These are phyloP conservation scores for Camponotus fellah DNA, from an alignment of 2,888 invertebrate genomes.

Conservation along the genomic window DNA sequence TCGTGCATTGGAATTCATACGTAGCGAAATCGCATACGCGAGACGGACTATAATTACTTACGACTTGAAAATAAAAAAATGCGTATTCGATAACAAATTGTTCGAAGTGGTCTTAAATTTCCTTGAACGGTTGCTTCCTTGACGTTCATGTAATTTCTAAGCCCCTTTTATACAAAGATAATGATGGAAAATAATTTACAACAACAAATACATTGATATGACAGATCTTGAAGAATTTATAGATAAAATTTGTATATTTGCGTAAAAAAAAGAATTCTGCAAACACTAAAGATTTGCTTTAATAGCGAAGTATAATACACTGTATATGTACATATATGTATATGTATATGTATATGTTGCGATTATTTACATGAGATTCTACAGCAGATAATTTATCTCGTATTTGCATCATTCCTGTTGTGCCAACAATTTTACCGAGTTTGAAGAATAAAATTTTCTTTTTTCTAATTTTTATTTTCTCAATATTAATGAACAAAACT, in stretches of 20 bases:
- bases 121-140: conserved; percentile 21
- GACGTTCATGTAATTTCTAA: conserved; percentile 19
- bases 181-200: neutral
- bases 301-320: neutral
- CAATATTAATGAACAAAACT: neutral
- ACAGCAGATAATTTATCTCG: neutral
- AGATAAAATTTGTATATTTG: neutral
- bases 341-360: neutral
- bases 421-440: conserved; percentile 23
- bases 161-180: neutral
- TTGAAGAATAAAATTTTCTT: neutral
- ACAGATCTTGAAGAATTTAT: neutral
- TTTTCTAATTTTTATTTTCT: neutral
- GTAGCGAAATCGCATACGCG: neutral
- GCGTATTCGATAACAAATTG: conserved; percentile 33
- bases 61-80: conserved; percentile 35
- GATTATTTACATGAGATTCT: neutral
- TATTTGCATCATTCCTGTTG: conserved; percentile 7
- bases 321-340: too few relatives aligned
- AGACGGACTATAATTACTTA: conserved; percentile 17
- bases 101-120: conserved; percentile 35
- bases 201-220: neutral
- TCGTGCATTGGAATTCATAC: neutral
- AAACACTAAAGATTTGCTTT: neutral
- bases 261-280: neutral